These are phyloP conservation scores for Gari tellinella DNA, from an alignment of 2,888 invertebrate species.

Conservation along the genomic window DNA sequence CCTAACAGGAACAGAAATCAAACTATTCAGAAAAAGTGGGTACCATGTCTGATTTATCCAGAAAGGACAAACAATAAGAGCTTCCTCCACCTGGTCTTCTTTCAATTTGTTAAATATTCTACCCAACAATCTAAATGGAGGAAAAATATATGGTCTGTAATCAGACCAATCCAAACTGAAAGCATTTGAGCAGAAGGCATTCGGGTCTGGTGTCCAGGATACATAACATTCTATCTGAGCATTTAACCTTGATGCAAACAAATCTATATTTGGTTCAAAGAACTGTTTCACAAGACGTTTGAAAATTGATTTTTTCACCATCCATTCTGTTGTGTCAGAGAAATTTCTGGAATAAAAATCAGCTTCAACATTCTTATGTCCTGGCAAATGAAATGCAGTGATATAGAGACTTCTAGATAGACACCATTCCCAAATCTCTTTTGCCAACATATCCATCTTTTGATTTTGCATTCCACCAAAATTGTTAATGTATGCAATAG, in stretches of 20 bases:
- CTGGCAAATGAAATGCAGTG: neutral
- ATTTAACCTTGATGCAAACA: slow-evolving; percentile 34
- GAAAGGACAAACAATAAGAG: slow-evolving; percentile 3
- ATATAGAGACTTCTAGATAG: slow-evolving; percentile 9
- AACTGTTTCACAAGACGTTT: slow-evolving; percentile 16
- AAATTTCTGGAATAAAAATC: slow-evolving; percentile 10
- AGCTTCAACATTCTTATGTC: slow-evolving; percentile 21
- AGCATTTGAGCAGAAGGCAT: too few relatives aligned
- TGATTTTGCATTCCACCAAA: too few relatives aligned
- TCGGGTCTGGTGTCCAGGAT: slow-evolving; percentile 6
- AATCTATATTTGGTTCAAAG: slow-evolving; percentile 32
- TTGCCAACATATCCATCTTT: too few relatives aligned
- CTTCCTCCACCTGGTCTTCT: too few relatives aligned
- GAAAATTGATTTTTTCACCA: slow-evolving; percentile 27
- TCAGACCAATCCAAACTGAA: too few relatives aligned
- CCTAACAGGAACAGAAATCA: slow-evolving; percentile 11
- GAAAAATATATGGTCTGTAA: too few relatives aligned
- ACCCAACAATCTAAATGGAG: slow-evolving; percentile 2
- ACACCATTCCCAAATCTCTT: too few relatives aligned
- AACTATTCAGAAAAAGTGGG: slow-evolving; percentile 13
- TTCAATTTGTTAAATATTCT: too few relatives aligned
- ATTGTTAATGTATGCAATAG: too few relatives aligned
- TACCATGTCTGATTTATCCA: slow-evolving; percentile 34
- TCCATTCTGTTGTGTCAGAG: slow-evolving; percentile 37
- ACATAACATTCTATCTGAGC: slow-evolving; percentile 10